Evolutionary conservation across 2,888 invertebrate species (phyloP), one percentile per base, ranked within the genome.

Genomic region (Drosophila parthenogenetica): DNA sequence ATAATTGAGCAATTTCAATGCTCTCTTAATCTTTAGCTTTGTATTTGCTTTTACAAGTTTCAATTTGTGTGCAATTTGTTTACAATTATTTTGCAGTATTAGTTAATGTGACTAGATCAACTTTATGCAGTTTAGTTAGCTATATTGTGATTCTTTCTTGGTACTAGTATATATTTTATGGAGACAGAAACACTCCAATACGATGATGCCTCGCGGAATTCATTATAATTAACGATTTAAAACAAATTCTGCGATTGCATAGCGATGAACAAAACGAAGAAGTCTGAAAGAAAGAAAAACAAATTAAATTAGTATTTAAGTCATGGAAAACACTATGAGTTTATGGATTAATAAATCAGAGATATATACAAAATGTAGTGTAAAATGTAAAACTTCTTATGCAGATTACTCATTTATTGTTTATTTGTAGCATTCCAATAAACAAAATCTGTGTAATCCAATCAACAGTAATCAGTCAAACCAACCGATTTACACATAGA

Each of bases 141-240:
- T 35, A 1, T 13, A 8, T 63, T 66, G 35, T 66, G 45, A 32
- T 40, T 70, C 45, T 5, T 45, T 50, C 40, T 53, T 54, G 35
- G 59, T 57, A 40, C 57, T 57, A 22, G 39, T 74, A 37, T 2
- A 59, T 50, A 40, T 74, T 68, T 79, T 90, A 92, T 91, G 92
- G 92, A 92, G 92, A 92, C 87, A 92, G 89, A 91, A 92, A 91
- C 75, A 91, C 92, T 91, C 92, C 92, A 89, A 92, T 90, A 81
- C 92, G 92, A 90, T 91, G 91, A 85, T 92, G 92, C 82, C 90
- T 90, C 89, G 91, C 90, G 73, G 91, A 92, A 91, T 91, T 92
- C 92, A 92, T 92, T 90, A 90, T 92, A 87, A 64, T 72, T 17
- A 83, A 78, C 69, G 71, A 83, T 83, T 80, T 88, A 91, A 71